These are phyloP conservation scores for Spinus olivaceus DNA, from an alignment of 2,797 vertebrate species.

Conservation along the genomic window DNA sequence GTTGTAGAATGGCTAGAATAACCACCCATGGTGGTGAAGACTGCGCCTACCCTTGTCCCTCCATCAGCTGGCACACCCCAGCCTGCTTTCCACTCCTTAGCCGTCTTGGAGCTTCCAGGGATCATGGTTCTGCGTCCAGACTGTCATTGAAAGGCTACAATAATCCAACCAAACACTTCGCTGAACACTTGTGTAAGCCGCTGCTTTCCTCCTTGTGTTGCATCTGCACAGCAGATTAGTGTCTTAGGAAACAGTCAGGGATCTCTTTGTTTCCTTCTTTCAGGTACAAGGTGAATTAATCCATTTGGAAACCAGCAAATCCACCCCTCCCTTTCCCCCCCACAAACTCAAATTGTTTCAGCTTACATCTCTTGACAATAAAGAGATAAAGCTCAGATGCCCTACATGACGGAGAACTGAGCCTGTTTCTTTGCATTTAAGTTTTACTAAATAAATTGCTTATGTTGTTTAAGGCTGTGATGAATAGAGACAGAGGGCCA, in stretches of 20 bases:
- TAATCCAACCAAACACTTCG: slow-evolving; percentile 12
- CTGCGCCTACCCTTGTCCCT: background rate
- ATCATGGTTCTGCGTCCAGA: background rate
- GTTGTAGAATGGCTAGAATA: background rate
- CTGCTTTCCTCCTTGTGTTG: background rate
- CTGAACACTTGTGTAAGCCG: background rate
- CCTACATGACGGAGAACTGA: slow-evolving; percentile 72
- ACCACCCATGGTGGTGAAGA: background rate
- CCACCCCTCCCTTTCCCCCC: background rate
- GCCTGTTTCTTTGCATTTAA: slow-evolving; percentile 66
- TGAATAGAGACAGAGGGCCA: slow-evolving; percentile 78
- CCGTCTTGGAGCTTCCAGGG: slow-evolving; percentile 14
- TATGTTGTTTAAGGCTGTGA: slow-evolving; percentile 79
- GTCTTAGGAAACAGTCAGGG: background rate
- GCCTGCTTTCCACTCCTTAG: background rate
- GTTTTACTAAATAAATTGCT: slow-evolving; percentile 88
- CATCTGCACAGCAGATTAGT: background rate
- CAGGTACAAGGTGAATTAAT: slow-evolving; percentile 83
- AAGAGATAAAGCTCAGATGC: slow-evolving; percentile 58
- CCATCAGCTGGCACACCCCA: background rate
- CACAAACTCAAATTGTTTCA: slow-evolving; percentile 60
- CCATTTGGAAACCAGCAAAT: slow-evolving; percentile 68
- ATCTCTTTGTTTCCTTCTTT: slow-evolving; percentile 68
- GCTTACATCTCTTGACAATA: slow-evolving; percentile 70
- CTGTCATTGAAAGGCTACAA: background rate